Conservation (phyloP, 2,888 invertebrate genomes). For the Drosophila ochracea region DNA sequence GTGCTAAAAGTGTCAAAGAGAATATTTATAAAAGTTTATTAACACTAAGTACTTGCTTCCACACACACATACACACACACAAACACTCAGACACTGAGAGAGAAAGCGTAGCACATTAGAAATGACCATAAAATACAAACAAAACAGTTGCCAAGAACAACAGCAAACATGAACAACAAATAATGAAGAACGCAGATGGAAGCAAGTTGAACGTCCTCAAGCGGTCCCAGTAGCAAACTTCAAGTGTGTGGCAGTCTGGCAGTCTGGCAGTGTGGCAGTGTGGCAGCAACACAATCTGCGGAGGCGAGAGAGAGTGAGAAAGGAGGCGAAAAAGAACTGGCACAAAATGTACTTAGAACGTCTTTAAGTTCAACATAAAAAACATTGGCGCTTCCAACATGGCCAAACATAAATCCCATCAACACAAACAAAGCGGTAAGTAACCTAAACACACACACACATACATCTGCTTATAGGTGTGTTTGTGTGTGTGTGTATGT, state of each 20-base stretch:
- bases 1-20: constrained; percentile 82
- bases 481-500: neutral
- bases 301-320: neutral
- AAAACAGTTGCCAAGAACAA: constrained; percentile 78
- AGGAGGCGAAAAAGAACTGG: constrained; percentile 56
- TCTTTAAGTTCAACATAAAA: constrained; percentile 79
- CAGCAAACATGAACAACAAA: constrained; percentile 43
- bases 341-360: constrained; percentile 74
- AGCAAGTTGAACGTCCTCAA: constrained; percentile 71
- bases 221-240: constrained; percentile 62
- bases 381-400: constrained; percentile 73
- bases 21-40: constrained; percentile 81
- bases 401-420: constrained; percentile 76
- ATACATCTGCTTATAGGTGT: neutral
- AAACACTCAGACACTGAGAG: constrained; percentile 21
- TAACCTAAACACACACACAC: constrained; percentile 30
- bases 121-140: constrained; percentile 79
- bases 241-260: constrained; percentile 66
- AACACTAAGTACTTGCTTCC: constrained; percentile 74
- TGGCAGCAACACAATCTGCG: constrained; percentile 24
- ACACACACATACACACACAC: constrained; percentile 24
- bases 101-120: constrained; percentile 59
- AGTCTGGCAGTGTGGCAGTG: too few relatives aligned
- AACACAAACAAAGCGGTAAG: constrained; percentile 55
- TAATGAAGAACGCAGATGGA: constrained; percentile 20